Conservation (phyloP, 2,888 invertebrate species). For the Hypomecis punctinalis region DNA sequence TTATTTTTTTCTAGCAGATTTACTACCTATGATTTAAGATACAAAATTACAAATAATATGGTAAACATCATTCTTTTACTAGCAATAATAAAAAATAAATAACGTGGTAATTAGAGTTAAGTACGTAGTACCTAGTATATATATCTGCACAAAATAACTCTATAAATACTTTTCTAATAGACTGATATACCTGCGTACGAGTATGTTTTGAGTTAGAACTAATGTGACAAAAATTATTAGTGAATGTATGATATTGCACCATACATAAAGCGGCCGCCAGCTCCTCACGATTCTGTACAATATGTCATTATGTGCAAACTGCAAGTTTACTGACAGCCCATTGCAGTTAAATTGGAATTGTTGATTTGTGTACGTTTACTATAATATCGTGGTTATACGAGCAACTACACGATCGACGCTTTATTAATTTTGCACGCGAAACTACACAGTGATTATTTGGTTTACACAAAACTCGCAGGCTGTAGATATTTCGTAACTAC, state of each 20-base stretch:
- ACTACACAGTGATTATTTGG: background rate
- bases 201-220: background rate
- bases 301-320: slow-evolving; percentile 43
- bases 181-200: too few species aligned
- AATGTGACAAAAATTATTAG: background rate
- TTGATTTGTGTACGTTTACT: slow-evolving; percentile 36
- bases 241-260: background rate
- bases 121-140: too few species aligned
- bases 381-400: background rate
- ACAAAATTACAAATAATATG: too few species aligned
- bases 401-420: background rate
- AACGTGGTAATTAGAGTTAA: too few species aligned
- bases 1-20: background rate
- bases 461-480: background rate
- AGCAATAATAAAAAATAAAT: too few species aligned
- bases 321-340: slow-evolving; percentile 38
- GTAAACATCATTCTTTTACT: too few species aligned
- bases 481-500: slow-evolving; percentile 1
- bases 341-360: slow-evolving; percentile 42
- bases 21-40: background rate
- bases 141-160: too few species aligned
- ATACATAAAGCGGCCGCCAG: background rate
- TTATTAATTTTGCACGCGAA: background rate
- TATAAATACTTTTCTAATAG: background rate
- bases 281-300: slow-evolving; percentile 25